Evolutionary conservation across 2,888 invertebrate species (phyloP).

Genomic region (Myathropa florea): DNA sequence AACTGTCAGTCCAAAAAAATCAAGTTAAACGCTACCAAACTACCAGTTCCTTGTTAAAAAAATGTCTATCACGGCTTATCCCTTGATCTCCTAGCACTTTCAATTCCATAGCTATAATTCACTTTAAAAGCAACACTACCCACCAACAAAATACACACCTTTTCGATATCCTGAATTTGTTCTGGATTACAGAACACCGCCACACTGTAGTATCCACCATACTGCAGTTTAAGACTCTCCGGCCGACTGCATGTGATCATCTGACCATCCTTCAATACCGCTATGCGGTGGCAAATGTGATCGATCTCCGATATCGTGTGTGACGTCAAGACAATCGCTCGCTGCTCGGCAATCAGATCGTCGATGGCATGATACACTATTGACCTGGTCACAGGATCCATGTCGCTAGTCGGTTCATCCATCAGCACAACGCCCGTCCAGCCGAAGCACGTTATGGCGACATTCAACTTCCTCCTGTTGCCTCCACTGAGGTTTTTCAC

Average conservation of each 20-base stretch:
- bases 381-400: constrained; percentile 83
- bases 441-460: constrained; percentile 89
- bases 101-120: no score
- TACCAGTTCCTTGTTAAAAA: no score
- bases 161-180: constrained; percentile 74
- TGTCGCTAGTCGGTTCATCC: constrained; percentile 89
- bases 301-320: constrained; percentile 81
- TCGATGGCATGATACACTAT: constrained; percentile 79
- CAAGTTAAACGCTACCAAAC: no score
- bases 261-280: constrained; percentile 79
- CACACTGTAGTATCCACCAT: constrained; percentile 79
- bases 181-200: constrained; percentile 77
- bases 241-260: constrained; percentile 78
- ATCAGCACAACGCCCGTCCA: constrained; percentile 87
- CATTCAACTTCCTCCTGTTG: constrained; percentile 89
- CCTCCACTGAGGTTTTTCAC: constrained; percentile 82
- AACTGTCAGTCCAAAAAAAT: no score
- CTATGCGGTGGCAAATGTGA: constrained; percentile 79
- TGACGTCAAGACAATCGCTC: constrained; percentile 80
- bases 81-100: no score
- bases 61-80: no score
- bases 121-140: no score
- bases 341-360: constrained; percentile 76
- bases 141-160: constrained; percentile 64
- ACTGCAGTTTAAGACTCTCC: constrained; percentile 76